phyloP scores from a whole-genome alignment of 37 sponge, comb jelly and placozoan species.

The Chondrilla cf. caribensis region DNA sequence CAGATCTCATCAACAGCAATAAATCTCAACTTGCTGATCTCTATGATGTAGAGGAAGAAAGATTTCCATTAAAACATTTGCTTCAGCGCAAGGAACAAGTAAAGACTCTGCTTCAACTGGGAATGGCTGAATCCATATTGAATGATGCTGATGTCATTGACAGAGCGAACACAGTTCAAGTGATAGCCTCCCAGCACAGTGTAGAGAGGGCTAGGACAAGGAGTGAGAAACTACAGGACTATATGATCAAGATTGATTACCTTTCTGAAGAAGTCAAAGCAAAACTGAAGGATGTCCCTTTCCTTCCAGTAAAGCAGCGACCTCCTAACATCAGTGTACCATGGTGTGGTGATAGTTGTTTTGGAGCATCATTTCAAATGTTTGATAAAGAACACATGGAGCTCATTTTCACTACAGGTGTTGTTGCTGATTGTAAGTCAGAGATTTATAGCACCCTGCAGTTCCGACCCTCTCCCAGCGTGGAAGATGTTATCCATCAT shows the following conservation, averaged over 20 bases:
- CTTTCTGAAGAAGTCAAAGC: background rate
- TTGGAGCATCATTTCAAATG: conserved; percentile 12
- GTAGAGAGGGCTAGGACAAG: background rate
- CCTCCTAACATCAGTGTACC: conserved; percentile 28
- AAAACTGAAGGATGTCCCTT: conserved; percentile 6
- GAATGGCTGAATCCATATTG: conserved; percentile 35
- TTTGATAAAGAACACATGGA: background rate
- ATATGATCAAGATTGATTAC: background rate
- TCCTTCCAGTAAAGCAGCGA: conserved; percentile 12
- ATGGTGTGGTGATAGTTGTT: conserved; percentile 13
- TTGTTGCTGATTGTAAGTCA: background rate
- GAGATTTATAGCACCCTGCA: background rate
- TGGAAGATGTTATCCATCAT: background rate
- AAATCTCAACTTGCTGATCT: conserved; percentile 4
- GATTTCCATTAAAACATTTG: conserved; percentile 41
- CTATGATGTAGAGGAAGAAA: conserved; percentile 40
- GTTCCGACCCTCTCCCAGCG: background rate
- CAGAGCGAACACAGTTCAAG: conserved; percentile 13
- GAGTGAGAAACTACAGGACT: background rate
- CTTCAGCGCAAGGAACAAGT: background rate
- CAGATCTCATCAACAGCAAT: conserved; percentile 25
- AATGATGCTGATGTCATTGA: conserved; percentile 31
- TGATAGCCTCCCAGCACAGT: background rate
- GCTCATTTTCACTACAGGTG: conserved; percentile 24
- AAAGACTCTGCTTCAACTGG: background rate